phyloP scores from a whole-genome alignment of 2,113 vertebrate genomes.

The Taurulus bubalis region DNA sequence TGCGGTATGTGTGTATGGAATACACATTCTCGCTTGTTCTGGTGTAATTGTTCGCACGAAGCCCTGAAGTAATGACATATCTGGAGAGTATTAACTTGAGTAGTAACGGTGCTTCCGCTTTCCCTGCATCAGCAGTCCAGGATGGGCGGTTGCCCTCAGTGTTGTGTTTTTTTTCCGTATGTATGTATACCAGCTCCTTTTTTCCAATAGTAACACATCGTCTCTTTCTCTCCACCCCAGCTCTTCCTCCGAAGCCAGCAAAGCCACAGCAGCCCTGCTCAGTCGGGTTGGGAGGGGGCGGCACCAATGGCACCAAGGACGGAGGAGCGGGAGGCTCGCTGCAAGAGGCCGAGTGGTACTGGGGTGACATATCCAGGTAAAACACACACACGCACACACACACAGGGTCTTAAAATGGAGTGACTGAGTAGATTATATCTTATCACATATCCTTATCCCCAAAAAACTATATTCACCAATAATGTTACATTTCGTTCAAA shows the following conservation, averaged over 20 bases:
- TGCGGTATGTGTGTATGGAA: background rate
- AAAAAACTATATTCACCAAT: too few relatives aligned
- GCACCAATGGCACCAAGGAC: slow-evolving; percentile 52
- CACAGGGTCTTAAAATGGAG: background rate
- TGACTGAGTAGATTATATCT: background rate
- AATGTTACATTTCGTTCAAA: too few relatives aligned
- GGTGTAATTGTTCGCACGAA: background rate
- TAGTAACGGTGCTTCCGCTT: background rate
- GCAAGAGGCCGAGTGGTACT: slow-evolving; percentile 77
- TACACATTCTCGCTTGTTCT: background rate
- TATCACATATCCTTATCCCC: too few relatives aligned
- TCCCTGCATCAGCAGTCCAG: background rate
- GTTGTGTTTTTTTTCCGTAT: background rate
- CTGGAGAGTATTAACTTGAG: background rate
- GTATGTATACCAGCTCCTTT: background rate
- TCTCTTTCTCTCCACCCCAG: slow-evolving; percentile 18
- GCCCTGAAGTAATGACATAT: background rate
- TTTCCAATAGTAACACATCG: background rate
- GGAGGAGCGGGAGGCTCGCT: slow-evolving; percentile 53
- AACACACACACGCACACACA: background rate
- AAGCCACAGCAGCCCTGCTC: slow-evolving; percentile 66
- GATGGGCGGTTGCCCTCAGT: background rate
- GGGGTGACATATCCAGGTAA: slow-evolving; percentile 77
- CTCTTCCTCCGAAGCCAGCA: slow-evolving; percentile 70
- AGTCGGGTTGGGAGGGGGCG: slow-evolving; percentile 35